phyloP scores from a whole-genome alignment of 2,888 invertebrate genomes.

The Melanotus villosus region DNA sequence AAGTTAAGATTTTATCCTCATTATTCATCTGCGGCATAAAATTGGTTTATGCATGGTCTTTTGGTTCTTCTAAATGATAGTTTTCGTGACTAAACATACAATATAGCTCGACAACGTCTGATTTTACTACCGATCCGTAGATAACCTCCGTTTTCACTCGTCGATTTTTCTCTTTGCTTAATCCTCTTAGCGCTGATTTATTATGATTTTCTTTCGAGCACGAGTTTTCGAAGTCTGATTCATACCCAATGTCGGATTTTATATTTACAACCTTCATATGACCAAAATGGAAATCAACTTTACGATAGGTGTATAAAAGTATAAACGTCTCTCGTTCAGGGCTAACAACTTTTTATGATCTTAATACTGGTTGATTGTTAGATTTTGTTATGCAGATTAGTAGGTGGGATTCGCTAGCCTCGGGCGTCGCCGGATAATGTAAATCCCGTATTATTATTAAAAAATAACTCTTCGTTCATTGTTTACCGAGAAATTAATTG shows the following conservation, averaged over 20 bases:
- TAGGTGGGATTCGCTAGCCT: conserved; percentile 52
- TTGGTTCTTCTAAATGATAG: not conserved
- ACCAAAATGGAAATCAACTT: no score
- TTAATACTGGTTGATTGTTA: conserved; percentile 34
- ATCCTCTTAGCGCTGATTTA: no score
- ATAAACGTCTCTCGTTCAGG: conserved; percentile 43
- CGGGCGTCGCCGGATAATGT: conserved; percentile 21
- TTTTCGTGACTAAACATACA: not conserved
- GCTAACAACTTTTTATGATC: conserved; percentile 50
- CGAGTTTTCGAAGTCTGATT: no score
- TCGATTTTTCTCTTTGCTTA: no score
- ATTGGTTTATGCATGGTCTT: not conserved
- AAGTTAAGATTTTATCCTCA: not conserved
- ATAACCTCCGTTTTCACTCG: no score
- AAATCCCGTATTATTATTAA: conserved; percentile 10
- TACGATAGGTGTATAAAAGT: conserved; percentile 2
- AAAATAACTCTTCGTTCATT: not conserved
- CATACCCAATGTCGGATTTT: no score
- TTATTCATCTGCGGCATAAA: not conserved
- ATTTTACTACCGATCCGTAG: no score
- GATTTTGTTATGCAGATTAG: conserved; percentile 52
- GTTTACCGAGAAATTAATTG: conserved; percentile 10
- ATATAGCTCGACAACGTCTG: no score
- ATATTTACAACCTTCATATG: no score
- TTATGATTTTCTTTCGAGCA: no score